Base-by-base conservation (phyloP, 1,140 invertebrate genomes). In the Lycorma delicatula region DNA sequence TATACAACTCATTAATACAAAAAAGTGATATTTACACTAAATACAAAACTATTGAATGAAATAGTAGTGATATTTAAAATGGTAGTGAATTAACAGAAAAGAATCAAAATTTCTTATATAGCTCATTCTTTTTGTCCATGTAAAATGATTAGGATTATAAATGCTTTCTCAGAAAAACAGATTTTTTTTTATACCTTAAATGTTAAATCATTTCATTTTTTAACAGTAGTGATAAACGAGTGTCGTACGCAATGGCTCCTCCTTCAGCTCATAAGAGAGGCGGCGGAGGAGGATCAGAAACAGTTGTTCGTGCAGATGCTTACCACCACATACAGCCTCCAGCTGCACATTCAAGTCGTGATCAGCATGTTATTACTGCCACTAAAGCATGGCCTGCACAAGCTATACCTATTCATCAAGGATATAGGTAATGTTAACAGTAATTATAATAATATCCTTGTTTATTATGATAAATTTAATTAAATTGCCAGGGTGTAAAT, bases 311-410 rank as follows among this genome's bases (percentile, higher is more conserved):
- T 28, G 29, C 27, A 23, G 55, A 44, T 4, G 62, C 60, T 52
- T 63, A 66, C 56, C 64, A 67, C 54, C 57, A 62, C 28, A 74
- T 80, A 27, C 81, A 82, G 67, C 82, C 81, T 47, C 82, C 81
- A 29, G 79, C 77, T 44, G 82, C 81, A 23, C 82, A 83, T 65
- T 77, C 79, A 9, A 76, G 71, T 26, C 64, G 76, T 29, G 73
- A 75, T 54, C 72, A 74, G 50, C 75, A 77, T 65, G 62, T 74
- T 22, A 63, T 76, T 26, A 57, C 56, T 65, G 23, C 68, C 64
- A 48, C 71, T 26, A 57, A 53, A 65, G 23, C 68, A 63, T 79
- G 78, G 61, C 77, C 77, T 65, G 73, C 78, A 22, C 78, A 80
- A 54, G 70, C 77, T 11, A 78, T 79, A 60, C 74, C 75, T 31